These are phyloP conservation scores for Ara ararauna DNA, from an alignment of 2,797 vertebrate species.

Conservation along the genomic window DNA sequence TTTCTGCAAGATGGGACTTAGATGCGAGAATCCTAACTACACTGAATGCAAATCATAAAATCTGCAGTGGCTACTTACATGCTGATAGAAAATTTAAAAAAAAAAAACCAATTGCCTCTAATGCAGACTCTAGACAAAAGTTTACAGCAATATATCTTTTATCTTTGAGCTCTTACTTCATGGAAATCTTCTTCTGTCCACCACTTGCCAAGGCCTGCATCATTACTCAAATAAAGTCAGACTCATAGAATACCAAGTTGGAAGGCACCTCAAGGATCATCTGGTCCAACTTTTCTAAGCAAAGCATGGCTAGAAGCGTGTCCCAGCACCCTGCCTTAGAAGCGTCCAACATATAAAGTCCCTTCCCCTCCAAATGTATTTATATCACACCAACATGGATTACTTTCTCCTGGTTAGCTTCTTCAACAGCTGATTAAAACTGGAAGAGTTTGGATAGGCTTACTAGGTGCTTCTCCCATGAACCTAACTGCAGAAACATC, in stretches of 20 bases:
- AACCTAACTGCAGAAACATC: slow-evolving; percentile 27
- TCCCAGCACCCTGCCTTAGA: background rate
- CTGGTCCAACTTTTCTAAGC: background rate
- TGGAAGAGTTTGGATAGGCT: slow-evolving; percentile 78
- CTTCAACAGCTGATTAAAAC: slow-evolving; percentile 71
- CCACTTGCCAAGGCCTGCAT: background rate
- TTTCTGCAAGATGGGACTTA: background rate
- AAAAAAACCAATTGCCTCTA: background rate
- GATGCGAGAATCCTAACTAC: background rate
- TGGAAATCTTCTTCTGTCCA: background rate
- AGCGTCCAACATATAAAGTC: background rate
- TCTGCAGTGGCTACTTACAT: background rate
- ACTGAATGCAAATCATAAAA: background rate
- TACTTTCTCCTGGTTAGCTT: slow-evolving; percentile 76
- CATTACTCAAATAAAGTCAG: background rate
- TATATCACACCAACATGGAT: background rate
- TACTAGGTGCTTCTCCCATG: slow-evolving; percentile 74
- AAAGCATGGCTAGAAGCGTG: background rate
- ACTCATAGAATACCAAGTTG: background rate
- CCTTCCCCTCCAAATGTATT: background rate
- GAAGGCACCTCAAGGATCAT: background rate
- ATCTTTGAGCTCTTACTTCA: background rate
- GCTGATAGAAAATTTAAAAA: background rate
- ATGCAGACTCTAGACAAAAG: background rate
- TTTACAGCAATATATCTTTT: background rate